Evolutionary conservation across 1,140 invertebrate species (phyloP).

Genomic region (Cyphomyrmex costatus): DNA sequence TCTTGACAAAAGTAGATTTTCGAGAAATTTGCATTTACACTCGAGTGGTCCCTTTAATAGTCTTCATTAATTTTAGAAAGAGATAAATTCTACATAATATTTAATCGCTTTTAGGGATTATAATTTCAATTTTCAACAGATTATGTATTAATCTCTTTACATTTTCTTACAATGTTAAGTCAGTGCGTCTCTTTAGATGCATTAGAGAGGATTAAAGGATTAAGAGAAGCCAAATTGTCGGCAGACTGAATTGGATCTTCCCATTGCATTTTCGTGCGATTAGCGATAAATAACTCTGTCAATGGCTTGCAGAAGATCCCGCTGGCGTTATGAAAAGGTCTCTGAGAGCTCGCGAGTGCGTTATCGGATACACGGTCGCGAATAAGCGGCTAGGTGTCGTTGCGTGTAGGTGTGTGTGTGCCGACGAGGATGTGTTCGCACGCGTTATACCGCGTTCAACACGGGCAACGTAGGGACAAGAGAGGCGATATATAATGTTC

Average conservation of each 20-base stretch:
- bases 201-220: conserved; percentile 9
- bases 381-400: conserved; percentile 66
- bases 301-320: conserved; percentile 40
- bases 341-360: conserved; percentile 26
- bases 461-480: conserved; percentile 81
- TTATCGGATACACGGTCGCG: conserved; percentile 26
- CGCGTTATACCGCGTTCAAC: conserved; percentile 69
- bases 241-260: neutral
- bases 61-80: neutral
- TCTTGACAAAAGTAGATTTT: neutral
- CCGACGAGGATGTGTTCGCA: conserved; percentile 52
- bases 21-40: neutral
- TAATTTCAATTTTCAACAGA: neutral
- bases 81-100: neutral
- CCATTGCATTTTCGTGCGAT: neutral
- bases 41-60: neutral
- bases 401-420: conserved; percentile 49
- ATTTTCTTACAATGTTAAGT: neutral
- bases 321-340: conserved; percentile 55
- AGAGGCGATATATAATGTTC: conserved; percentile 87
- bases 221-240: neutral
- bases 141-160: conserved; percentile 1
- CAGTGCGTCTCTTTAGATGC: neutral
- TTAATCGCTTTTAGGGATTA: neutral
- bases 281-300: conserved; percentile 44